phyloP scores from a whole-genome alignment of 2,797 vertebrate genomes.

The Florisuga fusca region DNA sequence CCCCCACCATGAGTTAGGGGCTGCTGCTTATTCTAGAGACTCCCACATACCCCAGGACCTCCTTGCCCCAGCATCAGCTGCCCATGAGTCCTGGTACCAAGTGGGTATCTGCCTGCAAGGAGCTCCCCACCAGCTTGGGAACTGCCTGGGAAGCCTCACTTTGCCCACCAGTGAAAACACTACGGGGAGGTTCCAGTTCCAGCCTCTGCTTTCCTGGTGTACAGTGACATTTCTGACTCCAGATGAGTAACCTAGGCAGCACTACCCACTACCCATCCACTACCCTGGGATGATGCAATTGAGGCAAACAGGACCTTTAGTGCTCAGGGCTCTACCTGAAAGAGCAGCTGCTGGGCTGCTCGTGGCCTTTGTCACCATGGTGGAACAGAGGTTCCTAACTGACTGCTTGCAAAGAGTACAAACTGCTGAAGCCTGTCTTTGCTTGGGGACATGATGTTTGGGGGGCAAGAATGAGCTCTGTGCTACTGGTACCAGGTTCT shows the following conservation, averaged over 20 bases:
- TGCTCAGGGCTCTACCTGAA: background rate
- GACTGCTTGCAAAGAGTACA: background rate
- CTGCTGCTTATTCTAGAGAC: background rate
- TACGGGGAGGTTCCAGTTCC: background rate
- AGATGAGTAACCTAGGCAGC: background rate
- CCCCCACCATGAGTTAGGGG: background rate
- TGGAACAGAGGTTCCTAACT: background rate
- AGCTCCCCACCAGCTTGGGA: background rate
- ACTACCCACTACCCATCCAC: too few relatives aligned
- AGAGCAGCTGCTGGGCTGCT: background rate
- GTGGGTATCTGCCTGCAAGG: background rate
- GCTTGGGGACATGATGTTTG: background rate
- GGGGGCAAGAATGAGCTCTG: background rate
- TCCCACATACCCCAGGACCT: accelerated
- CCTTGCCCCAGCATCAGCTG: background rate
- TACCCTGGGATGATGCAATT: background rate
- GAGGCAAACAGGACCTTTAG: background rate
- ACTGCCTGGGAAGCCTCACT: background rate
- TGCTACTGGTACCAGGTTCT: background rate
- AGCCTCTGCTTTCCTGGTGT: background rate
- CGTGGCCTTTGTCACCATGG: background rate
- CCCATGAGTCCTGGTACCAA: background rate
- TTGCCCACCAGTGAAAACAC: background rate
- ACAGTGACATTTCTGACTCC: background rate
- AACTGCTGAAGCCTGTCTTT: background rate